phyloP scores from a whole-genome alignment of 2,797 vertebrate genomes.

The Corythornis leucogaster region DNA sequence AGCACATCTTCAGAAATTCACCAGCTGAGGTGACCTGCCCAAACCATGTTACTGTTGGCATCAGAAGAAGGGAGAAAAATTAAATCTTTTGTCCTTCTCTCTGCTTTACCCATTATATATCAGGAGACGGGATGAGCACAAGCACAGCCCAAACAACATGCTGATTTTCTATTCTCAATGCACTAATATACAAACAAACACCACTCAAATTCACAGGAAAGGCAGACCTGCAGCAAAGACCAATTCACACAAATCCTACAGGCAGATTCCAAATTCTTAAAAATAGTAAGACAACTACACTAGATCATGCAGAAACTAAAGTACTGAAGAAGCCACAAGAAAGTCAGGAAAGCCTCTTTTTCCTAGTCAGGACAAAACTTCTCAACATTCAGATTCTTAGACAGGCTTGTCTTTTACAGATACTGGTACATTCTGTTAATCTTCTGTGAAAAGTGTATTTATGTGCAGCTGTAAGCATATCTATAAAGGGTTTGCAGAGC shows the following conservation, averaged over 20 bases:
- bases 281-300: background rate
- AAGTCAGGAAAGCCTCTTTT: background rate
- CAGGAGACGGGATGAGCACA: background rate
- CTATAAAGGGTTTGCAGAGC: constrained; percentile 18
- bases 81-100: background rate
- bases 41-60: background rate
- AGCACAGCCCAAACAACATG: background rate
- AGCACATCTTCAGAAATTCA: background rate
- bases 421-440: background rate
- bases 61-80: background rate
- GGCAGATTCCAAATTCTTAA: background rate
- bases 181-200: background rate
- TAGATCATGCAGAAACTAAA: background rate
- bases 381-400: background rate
- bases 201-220: background rate
- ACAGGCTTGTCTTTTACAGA: background rate
- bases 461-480: constrained; percentile 15
- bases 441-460: constrained; percentile 36
- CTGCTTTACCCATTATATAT: background rate
- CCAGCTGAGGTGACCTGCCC: background rate
- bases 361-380: background rate
- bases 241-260: background rate
- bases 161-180: background rate
- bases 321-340: background rate
- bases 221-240: background rate